These are phyloP conservation scores for Vimba vimba DNA, from an alignment of 2,113 vertebrate genomes.

Conservation along the genomic window DNA sequence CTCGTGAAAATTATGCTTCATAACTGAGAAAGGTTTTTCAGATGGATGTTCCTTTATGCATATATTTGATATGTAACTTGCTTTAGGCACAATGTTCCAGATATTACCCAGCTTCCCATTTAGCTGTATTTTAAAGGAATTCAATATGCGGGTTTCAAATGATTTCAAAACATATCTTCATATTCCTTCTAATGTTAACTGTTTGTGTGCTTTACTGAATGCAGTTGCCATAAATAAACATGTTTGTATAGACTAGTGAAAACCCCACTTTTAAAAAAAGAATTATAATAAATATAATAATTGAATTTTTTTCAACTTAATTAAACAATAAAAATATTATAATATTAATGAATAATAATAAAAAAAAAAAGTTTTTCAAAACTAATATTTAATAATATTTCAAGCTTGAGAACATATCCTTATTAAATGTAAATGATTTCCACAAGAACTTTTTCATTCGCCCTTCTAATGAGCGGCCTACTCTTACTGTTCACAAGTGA, in stretches of 20 bases:
- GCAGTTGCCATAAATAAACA: neutral
- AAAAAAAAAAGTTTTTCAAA: neutral
- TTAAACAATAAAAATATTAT: neutral
- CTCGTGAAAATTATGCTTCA: neutral
- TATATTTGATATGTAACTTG: slow-evolving; percentile 39
- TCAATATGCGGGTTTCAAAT: neutral
- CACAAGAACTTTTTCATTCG: slow-evolving; percentile 37
- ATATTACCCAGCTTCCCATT: slow-evolving; percentile 18
- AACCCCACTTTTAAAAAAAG: neutral
- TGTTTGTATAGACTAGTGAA: neutral
- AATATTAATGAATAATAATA: too few relatives aligned
- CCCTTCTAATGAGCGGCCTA: slow-evolving; percentile 34
- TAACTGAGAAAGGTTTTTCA: slow-evolving; percentile 21
- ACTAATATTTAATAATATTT: neutral
- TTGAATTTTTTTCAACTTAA: neutral
- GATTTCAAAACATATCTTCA: slow-evolving; percentile 10
- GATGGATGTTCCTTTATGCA: slow-evolving; percentile 34
- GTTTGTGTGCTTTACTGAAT: slow-evolving; percentile 15
- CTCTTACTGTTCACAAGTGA: slow-evolving; percentile 56
- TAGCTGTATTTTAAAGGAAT: slow-evolving; percentile 9
- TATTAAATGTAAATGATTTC: slow-evolving; percentile 43
- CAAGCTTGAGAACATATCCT: neutral
- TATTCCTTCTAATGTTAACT: slow-evolving; percentile 2
- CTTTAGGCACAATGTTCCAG: slow-evolving; percentile 29
- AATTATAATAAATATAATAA: neutral